phyloP scores from a whole-genome alignment of 2,797 vertebrate genomes.

The Sebastes diploproa region DNA sequence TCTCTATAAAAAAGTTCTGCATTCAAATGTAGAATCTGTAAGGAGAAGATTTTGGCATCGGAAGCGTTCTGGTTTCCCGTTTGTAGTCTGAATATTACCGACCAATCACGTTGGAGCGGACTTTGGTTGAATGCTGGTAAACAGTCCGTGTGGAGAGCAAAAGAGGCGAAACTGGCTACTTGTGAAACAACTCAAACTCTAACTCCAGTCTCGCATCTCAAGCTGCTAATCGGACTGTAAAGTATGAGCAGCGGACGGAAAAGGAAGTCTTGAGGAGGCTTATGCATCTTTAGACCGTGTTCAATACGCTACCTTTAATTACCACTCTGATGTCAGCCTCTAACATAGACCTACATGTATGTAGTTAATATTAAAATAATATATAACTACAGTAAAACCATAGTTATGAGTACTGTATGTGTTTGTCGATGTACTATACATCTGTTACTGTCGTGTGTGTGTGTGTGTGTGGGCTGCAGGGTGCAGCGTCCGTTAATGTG shows the following conservation, averaged over 20 bases:
- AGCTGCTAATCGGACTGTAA: not conserved
- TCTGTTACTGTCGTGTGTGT: not conserved
- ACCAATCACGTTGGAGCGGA: too few species aligned
- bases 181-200: not conserved
- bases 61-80: too few species aligned
- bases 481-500: not conserved
- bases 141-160: too few species aligned
- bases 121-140: too few species aligned
- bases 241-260: not conserved
- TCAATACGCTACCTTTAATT: not conserved
- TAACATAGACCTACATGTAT: not conserved
- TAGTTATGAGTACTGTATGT: not conserved
- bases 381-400: not conserved
- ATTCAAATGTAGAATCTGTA: too few species aligned
- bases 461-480: not conserved
- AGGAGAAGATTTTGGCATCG: too few species aligned
- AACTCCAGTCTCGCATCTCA: not conserved
- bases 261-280: not conserved
- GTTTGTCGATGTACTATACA: not conserved
- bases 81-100: accelerated
- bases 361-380: too few species aligned
- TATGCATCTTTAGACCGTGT: not conserved
- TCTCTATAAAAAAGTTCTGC: too few species aligned
- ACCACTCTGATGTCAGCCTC: not conserved
- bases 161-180: too few species aligned